Evolutionary conservation across 2,888 invertebrate genomes (phyloP).

Genomic region (Heliconius charithonia): DNA sequence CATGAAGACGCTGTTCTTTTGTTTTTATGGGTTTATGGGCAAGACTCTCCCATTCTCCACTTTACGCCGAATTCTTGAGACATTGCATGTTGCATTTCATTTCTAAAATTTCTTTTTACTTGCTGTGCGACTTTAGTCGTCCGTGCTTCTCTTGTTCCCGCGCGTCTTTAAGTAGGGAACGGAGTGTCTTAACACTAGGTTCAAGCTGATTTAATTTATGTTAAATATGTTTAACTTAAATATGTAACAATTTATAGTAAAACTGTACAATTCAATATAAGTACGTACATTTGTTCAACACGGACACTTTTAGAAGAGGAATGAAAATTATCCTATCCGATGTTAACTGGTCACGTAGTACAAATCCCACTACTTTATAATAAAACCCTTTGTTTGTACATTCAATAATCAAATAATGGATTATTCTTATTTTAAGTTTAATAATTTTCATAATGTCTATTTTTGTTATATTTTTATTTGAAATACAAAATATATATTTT

Average conservation of each 20-base stretch:
- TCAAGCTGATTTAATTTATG: too few relatives aligned
- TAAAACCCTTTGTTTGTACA: slow-evolving; percentile 20
- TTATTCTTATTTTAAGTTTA: not conserved
- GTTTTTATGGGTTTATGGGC: too few relatives aligned
- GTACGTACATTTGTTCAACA: not conserved
- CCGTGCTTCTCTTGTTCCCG: too few relatives aligned
- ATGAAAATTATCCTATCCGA: slow-evolving; percentile 20
- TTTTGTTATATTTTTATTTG: not conserved
- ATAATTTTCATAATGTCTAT: not conserved
- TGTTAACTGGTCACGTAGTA: slow-evolving; percentile 22
- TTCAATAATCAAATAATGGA: not conserved
- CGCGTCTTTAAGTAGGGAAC: too few relatives aligned
- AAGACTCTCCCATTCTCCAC: not conserved
- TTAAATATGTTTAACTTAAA: too few relatives aligned
- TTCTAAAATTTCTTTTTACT: too few relatives aligned
- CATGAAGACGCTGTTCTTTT: too few relatives aligned
- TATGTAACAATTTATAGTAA: not conserved
- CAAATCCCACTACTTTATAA: slow-evolving; percentile 22
- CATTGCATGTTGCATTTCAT: not conserved
- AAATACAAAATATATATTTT: not conserved
- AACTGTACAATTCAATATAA: not conserved
- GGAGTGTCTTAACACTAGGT: too few relatives aligned
- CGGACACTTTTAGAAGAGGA: slow-evolving; percentile 12
- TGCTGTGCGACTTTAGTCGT: too few relatives aligned
- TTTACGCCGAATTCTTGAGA: not conserved